Evolutionary conservation across 2,113 vertebrate genomes (phyloP), one percentile per base, ranked within the genome.

Genomic region (Leucosticte australis): DNA sequence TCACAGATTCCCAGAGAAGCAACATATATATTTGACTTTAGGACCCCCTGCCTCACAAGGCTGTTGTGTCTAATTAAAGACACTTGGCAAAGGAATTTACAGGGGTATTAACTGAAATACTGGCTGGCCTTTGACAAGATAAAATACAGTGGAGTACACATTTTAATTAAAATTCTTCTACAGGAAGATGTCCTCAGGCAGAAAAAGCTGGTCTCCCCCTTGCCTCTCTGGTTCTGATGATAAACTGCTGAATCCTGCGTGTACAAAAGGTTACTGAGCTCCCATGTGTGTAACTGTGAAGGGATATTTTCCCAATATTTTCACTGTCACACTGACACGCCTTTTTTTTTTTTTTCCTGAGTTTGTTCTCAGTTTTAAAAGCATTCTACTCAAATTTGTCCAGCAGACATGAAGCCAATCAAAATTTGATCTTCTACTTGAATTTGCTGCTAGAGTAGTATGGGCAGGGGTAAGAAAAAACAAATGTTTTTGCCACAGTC

Each of bases 141-240:
- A 92, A 95, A 91, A 90, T 91, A 83, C 55, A 94, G 63, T 12
- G 4, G 52, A 84, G 53, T 24, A 44, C 33, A 67, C 8, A 64
- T 92, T 95, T 93, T 96, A 95, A 96, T 94, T 92, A 94, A 91
- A 80, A 39, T 31, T 39, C n/a, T 89, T 84, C 67, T 86, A 65
- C 75, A 81, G 75, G 46, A 95, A 85, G 67, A 60, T 91, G 60
- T 90, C 93, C 90, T 80, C 67, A 75, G 90, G 85, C 75, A 91
- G 63, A 15, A 80, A 86, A 67, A 67, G 39, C 39, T 59, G 47
- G 47, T 24, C 63, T 95, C 35, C 63, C 55, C 27, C n/a, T 85
- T 77, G 82, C 39, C 30, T 92, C 57, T 80, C 55, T 76, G 52
- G 23, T 80, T 67, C 44, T 74, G 47, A 46, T 44, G 68, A 89